phyloP scores from a whole-genome alignment of 2,113 vertebrate genomes.

The Syngnathus floridae region DNA sequence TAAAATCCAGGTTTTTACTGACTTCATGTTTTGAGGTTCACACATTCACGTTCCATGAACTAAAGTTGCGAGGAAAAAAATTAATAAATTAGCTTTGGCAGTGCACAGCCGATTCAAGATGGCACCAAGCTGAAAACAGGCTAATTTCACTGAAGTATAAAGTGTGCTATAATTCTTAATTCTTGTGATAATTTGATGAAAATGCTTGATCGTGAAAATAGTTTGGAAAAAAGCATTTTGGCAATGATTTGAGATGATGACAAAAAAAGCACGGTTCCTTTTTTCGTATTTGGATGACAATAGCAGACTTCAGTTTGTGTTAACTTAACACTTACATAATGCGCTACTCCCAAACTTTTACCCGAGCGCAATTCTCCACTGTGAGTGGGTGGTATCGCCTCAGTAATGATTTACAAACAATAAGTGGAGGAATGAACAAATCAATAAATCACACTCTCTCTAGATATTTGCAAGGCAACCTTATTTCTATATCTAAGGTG shows the following conservation, averaged over 20 bases:
- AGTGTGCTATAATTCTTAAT: not conserved
- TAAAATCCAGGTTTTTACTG: not conserved
- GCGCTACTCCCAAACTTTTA: slow-evolving; percentile 15
- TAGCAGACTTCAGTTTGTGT: not conserved
- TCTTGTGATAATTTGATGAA: not conserved
- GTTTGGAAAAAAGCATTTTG: not conserved
- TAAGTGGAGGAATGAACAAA: slow-evolving; percentile 68
- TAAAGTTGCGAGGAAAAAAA: not conserved
- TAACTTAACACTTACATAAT: slow-evolving; percentile 7
- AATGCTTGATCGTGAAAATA: not conserved
- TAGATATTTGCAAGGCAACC: slow-evolving; percentile 56
- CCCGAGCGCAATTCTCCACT: slow-evolving; percentile 4
- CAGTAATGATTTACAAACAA: slow-evolving; percentile 69
- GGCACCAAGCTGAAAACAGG: no score
- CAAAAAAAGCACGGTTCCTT: not conserved
- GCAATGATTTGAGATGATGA: not conserved
- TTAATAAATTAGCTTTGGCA: no score
- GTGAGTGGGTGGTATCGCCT: slow-evolving; percentile 49
- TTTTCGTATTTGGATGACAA: not conserved
- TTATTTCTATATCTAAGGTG: slow-evolving; percentile 63
- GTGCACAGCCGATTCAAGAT: no score
- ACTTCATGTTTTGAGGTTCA: not conserved
- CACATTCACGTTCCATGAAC: not conserved
- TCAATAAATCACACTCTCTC: slow-evolving; percentile 73
- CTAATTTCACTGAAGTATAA: no score